Evolutionary conservation across 2,888 invertebrate species (phyloP).

Genomic region (Tuberolachnus salignus): DNA sequence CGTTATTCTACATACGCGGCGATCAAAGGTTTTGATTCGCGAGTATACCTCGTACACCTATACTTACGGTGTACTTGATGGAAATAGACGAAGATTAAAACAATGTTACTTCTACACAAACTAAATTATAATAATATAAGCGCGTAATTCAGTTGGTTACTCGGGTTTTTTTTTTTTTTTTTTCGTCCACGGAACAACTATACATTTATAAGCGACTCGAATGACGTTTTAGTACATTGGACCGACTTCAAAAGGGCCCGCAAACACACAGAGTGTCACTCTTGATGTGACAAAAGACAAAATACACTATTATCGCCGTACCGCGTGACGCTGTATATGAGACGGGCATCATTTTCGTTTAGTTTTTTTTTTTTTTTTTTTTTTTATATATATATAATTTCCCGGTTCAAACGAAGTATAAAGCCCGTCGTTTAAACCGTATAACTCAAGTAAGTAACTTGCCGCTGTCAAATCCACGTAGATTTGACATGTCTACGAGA

Average conservation of each 20-base stretch:
- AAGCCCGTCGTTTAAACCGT: slow-evolving; percentile 1
- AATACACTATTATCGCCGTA: not conserved
- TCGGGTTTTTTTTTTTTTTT: not conserved
- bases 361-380: too few relatives aligned
- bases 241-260: slow-evolving; percentile 9
- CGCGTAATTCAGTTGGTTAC: slow-evolving; percentile 17
- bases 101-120: not conserved
- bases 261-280: slow-evolving; percentile 26
- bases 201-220: slow-evolving; percentile 4
- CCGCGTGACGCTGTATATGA: not conserved
- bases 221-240: slow-evolving; percentile 21
- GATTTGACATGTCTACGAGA: slow-evolving; percentile 39
- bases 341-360: not conserved
- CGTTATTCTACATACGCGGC: not conserved
- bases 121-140: not conserved
- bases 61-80: not conserved
- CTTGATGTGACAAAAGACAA: slow-evolving; percentile 19
- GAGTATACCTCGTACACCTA: not conserved
- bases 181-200: not conserved
- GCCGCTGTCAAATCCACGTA: slow-evolving; percentile 34
- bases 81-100: slow-evolving; percentile 10
- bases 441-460: slow-evolving; percentile 31
- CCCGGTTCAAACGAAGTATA: not conserved
- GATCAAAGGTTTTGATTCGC: not conserved
- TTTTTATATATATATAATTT: slow-evolving; percentile 10